Evolutionary conservation across 2,797 vertebrate species (phyloP).

Genomic region (Cossypha niveicapilla): DNA sequence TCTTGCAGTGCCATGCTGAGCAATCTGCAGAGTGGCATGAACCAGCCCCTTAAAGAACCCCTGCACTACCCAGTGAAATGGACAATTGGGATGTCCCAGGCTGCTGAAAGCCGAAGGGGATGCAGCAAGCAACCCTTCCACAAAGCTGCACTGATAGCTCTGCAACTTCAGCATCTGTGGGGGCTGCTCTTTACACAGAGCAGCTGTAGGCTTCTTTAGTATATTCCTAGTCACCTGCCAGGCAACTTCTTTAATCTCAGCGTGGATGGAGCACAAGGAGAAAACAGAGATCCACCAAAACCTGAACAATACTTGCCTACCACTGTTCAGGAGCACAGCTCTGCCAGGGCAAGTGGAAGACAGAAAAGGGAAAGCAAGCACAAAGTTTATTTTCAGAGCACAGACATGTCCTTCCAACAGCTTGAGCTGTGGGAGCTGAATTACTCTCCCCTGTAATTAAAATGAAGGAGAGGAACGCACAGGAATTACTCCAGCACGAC

Average conservation of each 20-base stretch:
- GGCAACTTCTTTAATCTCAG: background rate
- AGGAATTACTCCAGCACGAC: background rate
- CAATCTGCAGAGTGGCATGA: background rate
- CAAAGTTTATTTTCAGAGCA: background rate
- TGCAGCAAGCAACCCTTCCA: background rate
- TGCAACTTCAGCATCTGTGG: background rate
- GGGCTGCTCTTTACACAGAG: background rate
- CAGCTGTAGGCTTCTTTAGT: background rate
- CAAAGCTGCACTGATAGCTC: background rate
- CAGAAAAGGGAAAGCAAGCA: background rate
- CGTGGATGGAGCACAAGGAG: accelerated
- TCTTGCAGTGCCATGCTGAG: background rate
- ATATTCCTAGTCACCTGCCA: background rate
- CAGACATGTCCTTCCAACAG: background rate
- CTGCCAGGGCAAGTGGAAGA: background rate
- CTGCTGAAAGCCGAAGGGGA: background rate
- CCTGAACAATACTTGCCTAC: background rate
- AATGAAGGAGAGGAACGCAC: background rate
- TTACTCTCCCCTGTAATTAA: background rate
- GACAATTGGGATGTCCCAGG: background rate
- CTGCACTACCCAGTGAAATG: background rate
- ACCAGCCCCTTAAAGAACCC: background rate
- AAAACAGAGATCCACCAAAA: background rate
- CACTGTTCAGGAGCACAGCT: background rate
- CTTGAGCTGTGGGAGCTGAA: background rate